Conservation (phyloP, 1,140 invertebrate species). For the Atopsyche davidsoni region DNA sequence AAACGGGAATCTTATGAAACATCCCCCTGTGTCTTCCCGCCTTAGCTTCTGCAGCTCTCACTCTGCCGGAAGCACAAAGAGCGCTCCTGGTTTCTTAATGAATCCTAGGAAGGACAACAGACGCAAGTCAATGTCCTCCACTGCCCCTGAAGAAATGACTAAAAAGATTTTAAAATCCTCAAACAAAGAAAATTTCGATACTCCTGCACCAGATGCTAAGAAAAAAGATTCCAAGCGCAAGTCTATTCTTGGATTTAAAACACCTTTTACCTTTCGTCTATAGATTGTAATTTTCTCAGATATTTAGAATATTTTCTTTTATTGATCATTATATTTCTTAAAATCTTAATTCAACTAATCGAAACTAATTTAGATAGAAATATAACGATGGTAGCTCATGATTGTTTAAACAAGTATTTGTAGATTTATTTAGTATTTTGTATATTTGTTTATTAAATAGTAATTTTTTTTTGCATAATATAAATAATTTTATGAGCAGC, state of each 20-base stretch:
- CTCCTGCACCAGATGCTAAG: constrained; percentile 13
- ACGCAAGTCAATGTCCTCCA: constrained; percentile 3
- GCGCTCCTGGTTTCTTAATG: constrained; percentile 1
- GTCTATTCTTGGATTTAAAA: constrained; percentile 45
- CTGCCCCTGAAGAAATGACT: neutral
- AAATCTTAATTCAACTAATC: too few relatives aligned
- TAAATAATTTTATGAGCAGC: too few relatives aligned
- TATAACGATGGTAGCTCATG: constrained; percentile 1
- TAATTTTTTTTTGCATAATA: too few relatives aligned
- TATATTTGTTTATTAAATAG: too few relatives aligned
- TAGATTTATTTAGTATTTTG: neutral
- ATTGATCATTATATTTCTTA: too few relatives aligned
- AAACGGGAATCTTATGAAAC: neutral
- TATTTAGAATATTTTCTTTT: too few relatives aligned
- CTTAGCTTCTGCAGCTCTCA: constrained; percentile 9
- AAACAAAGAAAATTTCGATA: constrained; percentile 23
- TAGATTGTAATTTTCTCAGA: too few relatives aligned
- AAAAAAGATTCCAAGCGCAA: constrained; percentile 41
- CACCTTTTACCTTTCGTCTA: constrained; percentile 44
- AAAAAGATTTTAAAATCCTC: neutral
- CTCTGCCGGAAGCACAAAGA: constrained; percentile 10
- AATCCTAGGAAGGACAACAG: constrained; percentile 5
- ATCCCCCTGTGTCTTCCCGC: constrained; percentile 6
- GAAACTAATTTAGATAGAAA: too few relatives aligned
- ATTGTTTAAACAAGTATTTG: constrained; percentile 5